Base-by-base conservation (phyloP, 2,888 invertebrate genomes). In the Dicycla oo region DNA sequence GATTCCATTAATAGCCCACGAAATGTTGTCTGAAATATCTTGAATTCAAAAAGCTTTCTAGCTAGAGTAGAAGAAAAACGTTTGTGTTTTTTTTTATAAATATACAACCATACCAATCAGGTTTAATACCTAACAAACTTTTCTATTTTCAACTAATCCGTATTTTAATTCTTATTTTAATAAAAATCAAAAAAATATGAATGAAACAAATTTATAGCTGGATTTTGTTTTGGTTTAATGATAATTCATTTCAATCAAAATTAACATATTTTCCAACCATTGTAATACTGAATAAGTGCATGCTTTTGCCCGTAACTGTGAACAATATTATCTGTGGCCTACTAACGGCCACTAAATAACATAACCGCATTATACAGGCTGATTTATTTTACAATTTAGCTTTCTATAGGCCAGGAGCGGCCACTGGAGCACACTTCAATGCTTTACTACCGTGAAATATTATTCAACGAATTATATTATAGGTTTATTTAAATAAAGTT, bases 381-480 rank as follows among this genome's bases (percentile, higher is more conserved):
- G 45, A 74, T 74, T 71, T 71, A 74, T 78, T 49, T 54, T 38
- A 78, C 30, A 61, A 78, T 71, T 70, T 43, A 79, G 49, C 38
- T 51, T 54, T 43, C 63, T 63, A 38, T 40, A 34, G 30, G 18
- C 30, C 62, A 13, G 57, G 43, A 43, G 30, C 34, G 62, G 51
- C 43, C 61, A 40, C 23, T 74, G 58, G 23, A 80, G 81, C 66
- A 60, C 45, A 60, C 81, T 67, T 30, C 54, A 80, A 11, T 43
- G 63, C 75, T 74, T 54, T 45, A 15, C n/a, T 30, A 60, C 26
- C 23, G 23, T 60, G 67, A 60, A 45, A 80, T 71, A 60, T 58
- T 60, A 71, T 78, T 47, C 45, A 69, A 47, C 70, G n/a, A 53
- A 70, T 58, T 47, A 51, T 69, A 6, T 23, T 30, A 57, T 43